Conservation (phyloP, 2,113 vertebrate species). For the Engraulis encrasicolus region DNA sequence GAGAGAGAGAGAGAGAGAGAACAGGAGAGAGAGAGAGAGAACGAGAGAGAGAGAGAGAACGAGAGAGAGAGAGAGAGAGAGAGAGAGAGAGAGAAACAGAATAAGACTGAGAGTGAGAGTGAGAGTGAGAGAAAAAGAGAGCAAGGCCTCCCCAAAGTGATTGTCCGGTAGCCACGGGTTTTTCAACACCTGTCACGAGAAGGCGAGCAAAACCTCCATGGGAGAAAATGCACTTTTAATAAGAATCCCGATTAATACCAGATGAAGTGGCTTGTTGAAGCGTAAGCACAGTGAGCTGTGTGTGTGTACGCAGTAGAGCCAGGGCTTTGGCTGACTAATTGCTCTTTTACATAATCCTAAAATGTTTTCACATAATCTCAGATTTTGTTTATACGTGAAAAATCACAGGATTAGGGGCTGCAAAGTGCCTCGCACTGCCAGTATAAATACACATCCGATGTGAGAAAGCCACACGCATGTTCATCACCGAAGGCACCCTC, state of each 20-base stretch:
- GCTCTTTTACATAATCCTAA: conserved; percentile 72
- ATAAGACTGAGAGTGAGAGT: too few species aligned
- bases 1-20: too few species aligned
- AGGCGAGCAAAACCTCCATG: conserved; percentile 53
- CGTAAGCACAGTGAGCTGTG: conserved; percentile 41
- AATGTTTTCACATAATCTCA: conserved; percentile 75
- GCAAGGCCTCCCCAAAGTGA: conserved; percentile 6
- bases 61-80: too few species aligned
- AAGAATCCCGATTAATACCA: conserved; percentile 72
- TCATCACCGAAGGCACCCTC: conserved; percentile 57
- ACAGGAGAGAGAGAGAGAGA: too few species aligned
- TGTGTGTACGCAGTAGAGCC: conserved; percentile 41
- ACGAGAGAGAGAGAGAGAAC: too few species aligned
- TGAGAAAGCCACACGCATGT: conserved; percentile 38
- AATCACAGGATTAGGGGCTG: conserved; percentile 59
- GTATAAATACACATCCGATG: conserved; percentile 68
- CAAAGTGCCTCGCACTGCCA: conserved; percentile 63
- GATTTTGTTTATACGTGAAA: conserved; percentile 66
- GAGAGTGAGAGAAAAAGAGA: too few species aligned
- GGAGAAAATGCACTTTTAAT: conserved; percentile 55
- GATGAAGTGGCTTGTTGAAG: conserved; percentile 70
- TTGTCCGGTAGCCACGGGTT: conserved; percentile 54
- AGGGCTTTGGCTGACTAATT: conserved; percentile 68
- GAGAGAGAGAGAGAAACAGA: too few species aligned
- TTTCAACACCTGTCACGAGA: conserved; percentile 67